Base-by-base conservation (phyloP, 2,888 invertebrate species). In the Ornithoptera priamus region DNA sequence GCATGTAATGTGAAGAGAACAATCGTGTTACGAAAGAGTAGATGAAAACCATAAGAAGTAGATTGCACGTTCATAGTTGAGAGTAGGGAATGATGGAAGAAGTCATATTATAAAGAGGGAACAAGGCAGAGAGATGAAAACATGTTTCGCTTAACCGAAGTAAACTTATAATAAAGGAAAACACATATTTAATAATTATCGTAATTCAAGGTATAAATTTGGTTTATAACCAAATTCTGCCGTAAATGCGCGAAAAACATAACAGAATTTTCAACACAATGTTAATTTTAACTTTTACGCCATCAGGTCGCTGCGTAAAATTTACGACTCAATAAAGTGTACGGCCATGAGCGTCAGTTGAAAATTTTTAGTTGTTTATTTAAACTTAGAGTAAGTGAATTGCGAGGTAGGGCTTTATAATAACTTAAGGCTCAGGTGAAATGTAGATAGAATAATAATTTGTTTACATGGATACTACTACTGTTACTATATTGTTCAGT, bases 261-360 rank as follows among this genome's bases (percentile, higher is more conserved):
- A 58, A 58, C 57, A 58, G 57, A 30, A 50, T 58, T 65, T 65
- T 59, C 57, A 59, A 46, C 65, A 59, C 59, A 50, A 42, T 22
- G 60, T 65, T 65, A 39, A 59, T 65, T 65, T 59, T 65, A 65
- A 65, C 24, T 59, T 65, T 65, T 59, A 58, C 20, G 46, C 30
- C 59, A 65, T 65, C 30, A 59, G 58, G 58, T 59, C 59, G 59
- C 57, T 46, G 58, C 65, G 46, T 65, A 46, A 59, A 65, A 65
- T 65, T 65, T 65, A 65, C 42, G 6, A 39, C 30, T 30, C 24
- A 58, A 65, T 59, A 65, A 59, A 65, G 59, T 65, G 59, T 24
- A 65, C 59, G 59, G 59, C 30, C 17, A 18, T 46, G 17, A 39
- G 22, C 58, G 24, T 57, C 39, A n/a, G 65, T 65, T 58, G 58